Conservation (phyloP, 2,888 invertebrate species). For the Amiota mariae region DNA sequence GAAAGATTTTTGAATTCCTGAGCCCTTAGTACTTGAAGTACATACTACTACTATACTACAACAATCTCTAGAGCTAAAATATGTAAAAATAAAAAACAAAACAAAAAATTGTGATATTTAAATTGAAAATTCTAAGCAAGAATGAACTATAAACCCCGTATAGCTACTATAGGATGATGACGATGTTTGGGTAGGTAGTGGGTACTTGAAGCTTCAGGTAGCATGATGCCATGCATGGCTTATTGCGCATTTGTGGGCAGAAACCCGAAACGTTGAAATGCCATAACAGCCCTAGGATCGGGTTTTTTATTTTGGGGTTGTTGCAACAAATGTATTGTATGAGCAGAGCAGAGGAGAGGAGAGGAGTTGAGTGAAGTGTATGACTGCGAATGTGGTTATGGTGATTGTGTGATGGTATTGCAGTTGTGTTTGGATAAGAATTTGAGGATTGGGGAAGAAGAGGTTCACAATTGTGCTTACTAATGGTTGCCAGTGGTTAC, state of each 20-base stretch:
- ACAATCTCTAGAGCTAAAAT: background rate
- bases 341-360: background rate
- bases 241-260: constrained; percentile 24
- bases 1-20: constrained; percentile 3
- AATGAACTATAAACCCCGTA: too few relatives aligned
- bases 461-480: background rate
- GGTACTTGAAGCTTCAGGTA: background rate
- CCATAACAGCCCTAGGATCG: constrained; percentile 12
- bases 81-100: background rate
- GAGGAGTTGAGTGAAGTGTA: background rate
- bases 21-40: too few relatives aligned
- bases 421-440: background rate
- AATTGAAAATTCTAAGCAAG: background rate
- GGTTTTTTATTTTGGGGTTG: background rate
- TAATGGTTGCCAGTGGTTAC: constrained; percentile 35
- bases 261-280: background rate
- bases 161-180: too few relatives aligned
- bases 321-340: background rate
- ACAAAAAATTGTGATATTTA: background rate
- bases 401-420: background rate
- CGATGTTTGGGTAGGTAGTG: background rate
- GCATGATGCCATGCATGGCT: constrained; percentile 7
- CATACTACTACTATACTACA: too few relatives aligned
- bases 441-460: background rate
- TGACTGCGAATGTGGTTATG: background rate